Evolutionary conservation across 2,888 invertebrate genomes (phyloP), one percentile per base, ranked within the genome.

Genomic region (Axea sp.): DNA sequence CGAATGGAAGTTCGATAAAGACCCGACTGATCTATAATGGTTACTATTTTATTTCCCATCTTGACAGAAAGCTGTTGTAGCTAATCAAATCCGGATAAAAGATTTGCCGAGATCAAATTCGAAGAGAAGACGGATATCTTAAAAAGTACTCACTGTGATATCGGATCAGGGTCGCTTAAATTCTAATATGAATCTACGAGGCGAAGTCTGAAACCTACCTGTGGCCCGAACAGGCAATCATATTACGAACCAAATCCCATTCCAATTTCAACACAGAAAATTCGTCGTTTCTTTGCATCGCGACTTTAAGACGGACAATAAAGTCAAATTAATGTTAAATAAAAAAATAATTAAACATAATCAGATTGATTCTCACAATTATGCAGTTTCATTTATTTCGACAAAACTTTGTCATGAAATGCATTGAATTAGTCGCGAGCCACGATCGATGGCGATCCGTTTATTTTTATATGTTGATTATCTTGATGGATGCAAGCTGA

Each of bases 391-490:
- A 22, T 5, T 28, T 55, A n/a, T 22, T 1, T 2, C 14, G 17
- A 11, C 2, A 6, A 0, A 37, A 41, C 24, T 45, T 41, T 17
- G 49, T 68, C 67, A 37, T n/a, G n/a, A n/a, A 51, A 59, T 59
- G 12, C 43, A 28, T 68, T 22, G 51, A 68, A 59, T 68, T 59
- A 43, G 43, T 51, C 9, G 30, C 33, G 12, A 51, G 41, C 9
- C 17, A 5, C 41, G 19, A 22, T 41, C 31, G 24, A 49, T 14
- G 31, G 26, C 15, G 14, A 41, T 26, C 26, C 22, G 41, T 33
- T 41, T 37, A 49, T 37, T 14, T 31, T 31, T 57, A 26, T 45
- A 69, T 69, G 53, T 60, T 60, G 60, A 53, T 69, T 51, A 45
- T 37, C 28, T 26, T 22, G 28, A 22, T 6, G 11, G 28, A 47